Evolutionary conservation across 2,888 invertebrate species (phyloP), one percentile per base, ranked within the genome.

Genomic region (Platerodrilus igneus): DNA sequence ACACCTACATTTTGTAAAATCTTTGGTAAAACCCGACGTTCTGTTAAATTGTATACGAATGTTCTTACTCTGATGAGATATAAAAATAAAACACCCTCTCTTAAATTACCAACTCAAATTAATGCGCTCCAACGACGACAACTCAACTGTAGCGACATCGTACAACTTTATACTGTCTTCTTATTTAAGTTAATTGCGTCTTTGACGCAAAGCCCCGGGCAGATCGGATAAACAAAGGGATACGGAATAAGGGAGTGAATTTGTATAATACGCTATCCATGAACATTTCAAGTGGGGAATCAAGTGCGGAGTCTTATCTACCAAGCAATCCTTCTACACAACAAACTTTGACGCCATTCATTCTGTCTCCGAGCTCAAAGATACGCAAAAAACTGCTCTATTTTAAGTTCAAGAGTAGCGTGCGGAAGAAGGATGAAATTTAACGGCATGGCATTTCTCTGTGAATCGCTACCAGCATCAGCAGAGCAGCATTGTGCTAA

Each of bases 291-390:
- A 47, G 44, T 44, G 32, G 41, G 41, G 35, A 46, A 44, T 47
- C 46, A 42, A 53, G 49, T 48, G 50, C 49, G 46, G 47, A 39
- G 46, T 53, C 58, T 62, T 61, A 62, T 61, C 62, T 59, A 40
- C 51, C 51, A 41, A 46, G 56, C 57, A 56, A 60, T 59, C 59
- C 59, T 61, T 60, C 57, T 55, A 59, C 58, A 59, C 59, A 58
- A 58, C 58, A 58, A 62, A 62, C 54, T 60, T 60, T 59, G 62
- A 58, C 60, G 58, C 60, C 62, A 60, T 60, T 56, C 53, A 56
- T 58, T 57, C 55, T 50, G 55, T 55, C 55, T 53, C 56, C 50
- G 47, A 45, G 35, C 41, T 26, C 23, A 39, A 37, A 37, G 41
- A 34, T 21, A 34, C 22, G 37, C 40, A 32, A 25, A n/a, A 32